Evolutionary conservation across 2,113 vertebrate species (phyloP).

Genomic region (Ondatra zibethicus): DNA sequence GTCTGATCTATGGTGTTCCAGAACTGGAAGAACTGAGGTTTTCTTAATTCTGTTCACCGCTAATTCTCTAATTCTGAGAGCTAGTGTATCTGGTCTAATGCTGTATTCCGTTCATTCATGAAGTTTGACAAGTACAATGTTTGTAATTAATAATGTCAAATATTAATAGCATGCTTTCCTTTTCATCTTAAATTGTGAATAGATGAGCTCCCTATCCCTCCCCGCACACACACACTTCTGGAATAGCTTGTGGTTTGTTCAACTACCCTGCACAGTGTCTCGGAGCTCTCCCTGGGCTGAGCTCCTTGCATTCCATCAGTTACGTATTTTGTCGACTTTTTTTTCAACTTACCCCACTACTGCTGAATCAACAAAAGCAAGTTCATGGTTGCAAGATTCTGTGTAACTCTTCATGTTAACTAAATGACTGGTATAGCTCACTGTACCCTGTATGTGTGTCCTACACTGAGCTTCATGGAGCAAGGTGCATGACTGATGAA

Average conservation of each 20-base stretch:
- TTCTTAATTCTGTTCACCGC: background rate
- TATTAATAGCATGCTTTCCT: background rate
- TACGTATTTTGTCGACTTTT: background rate
- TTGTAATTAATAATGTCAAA: background rate
- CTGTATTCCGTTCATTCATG: background rate
- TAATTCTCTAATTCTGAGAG: background rate
- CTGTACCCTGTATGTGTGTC: background rate
- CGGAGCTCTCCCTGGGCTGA: background rate
- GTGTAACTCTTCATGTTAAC: rapidly evolving
- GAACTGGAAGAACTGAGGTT: background rate
- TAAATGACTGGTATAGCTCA: background rate
- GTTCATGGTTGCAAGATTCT: background rate
- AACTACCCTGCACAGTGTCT: background rate
- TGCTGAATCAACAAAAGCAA: background rate
- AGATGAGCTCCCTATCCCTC: background rate
- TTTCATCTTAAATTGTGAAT: background rate
- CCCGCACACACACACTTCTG: too few species aligned
- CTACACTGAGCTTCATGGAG: background rate
- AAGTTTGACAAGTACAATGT: background rate
- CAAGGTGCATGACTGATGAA: background rate
- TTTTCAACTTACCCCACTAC: background rate
- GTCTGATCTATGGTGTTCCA: background rate
- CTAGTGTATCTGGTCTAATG: background rate
- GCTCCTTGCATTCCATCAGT: background rate
- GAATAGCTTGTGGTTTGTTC: background rate